Evolutionary conservation across 2,797 vertebrate species (phyloP), one percentile per base, ranked within the genome.

Genomic region (Ptychadena robeensis): DNA sequence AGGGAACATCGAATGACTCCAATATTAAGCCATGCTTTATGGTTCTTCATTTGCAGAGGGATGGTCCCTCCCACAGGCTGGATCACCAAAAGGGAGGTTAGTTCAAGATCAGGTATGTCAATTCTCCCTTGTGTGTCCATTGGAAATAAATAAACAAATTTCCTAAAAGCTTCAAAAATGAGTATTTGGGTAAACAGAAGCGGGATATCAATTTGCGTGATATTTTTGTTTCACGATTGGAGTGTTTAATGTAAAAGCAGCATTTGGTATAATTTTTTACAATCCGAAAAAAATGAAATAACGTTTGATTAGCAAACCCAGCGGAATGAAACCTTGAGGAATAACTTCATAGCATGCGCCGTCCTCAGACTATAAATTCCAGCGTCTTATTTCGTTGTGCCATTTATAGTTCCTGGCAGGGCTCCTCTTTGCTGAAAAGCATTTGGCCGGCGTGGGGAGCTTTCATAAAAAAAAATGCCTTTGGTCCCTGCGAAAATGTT

Each of bases 381-480:
- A 35, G 40, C 30, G 31, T 73, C 27, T 74, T 80, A 69, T 61
- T 84, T 63, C 61, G 71, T 40, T 30, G 27, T 63, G 30, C 75
- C 64, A 75, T 84, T 84, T 80, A 75, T 80, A 75, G 53, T 37
- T 64, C 22, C 65, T 84, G 77, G 77, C 82, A 70, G 31, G 12
- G 48, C n/a, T 75, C 59, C 65, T 15, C 71, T 61, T 48, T 80
- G 71, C 82, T 80, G 82, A 84, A 84, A 84, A 80, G 82, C 71
- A 69, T 75, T 84, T 84, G 82, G 82, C 77, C 40, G 25, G 76
- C 69, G 48, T 31, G 15, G 79, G 44, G 28, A 40, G 48, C 71
- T 66, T 79, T 67, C 28, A 84, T 75, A 53, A 72, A 79, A 75
- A 65, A 76, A 75, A 73, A 48, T 53, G 34, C 61, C 44, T 73